These are phyloP conservation scores for Drosophila neotestacea DNA, from an alignment of 2,888 invertebrate genomes.

Conservation along the genomic window DNA sequence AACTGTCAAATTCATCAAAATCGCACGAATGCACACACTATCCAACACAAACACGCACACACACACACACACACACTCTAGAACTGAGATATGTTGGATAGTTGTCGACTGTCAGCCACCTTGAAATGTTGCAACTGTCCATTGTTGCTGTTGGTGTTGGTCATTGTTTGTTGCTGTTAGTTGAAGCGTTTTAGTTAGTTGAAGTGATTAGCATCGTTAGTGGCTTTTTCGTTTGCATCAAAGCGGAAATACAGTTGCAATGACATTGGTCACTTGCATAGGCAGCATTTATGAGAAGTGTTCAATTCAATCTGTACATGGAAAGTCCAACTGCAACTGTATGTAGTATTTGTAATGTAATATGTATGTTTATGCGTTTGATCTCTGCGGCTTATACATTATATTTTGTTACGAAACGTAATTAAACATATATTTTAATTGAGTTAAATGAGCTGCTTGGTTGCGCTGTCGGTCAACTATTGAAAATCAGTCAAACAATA, in stretches of 20 bases:
- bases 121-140: constrained; percentile 64
- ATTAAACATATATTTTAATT: constrained; percentile 50
- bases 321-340: background rate
- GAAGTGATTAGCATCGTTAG: constrained; percentile 80
- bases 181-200: constrained; percentile 79
- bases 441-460: constrained; percentile 48
- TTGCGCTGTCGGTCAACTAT: constrained; percentile 6
- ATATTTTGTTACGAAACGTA: constrained; percentile 25
- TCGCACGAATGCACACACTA: constrained; percentile 75
- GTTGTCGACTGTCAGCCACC: constrained; percentile 71
- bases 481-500: constrained; percentile 20
- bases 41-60: constrained; percentile 9
- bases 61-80: constrained; percentile 6
- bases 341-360: background rate
- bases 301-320: background rate
- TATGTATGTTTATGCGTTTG: constrained; percentile 10
- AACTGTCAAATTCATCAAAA: constrained; percentile 84
- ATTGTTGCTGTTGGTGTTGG: constrained; percentile 44
- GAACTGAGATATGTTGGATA: constrained; percentile 34
- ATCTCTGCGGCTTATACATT: constrained; percentile 13
- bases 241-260: constrained; percentile 71
- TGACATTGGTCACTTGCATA: constrained; percentile 58
- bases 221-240: constrained; percentile 75
- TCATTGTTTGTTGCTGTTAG: constrained; percentile 43
- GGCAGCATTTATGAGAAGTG: constrained; percentile 49